Evolutionary conservation across 2,888 invertebrate genomes (phyloP).

Genomic region (Nemurella pictetii): DNA sequence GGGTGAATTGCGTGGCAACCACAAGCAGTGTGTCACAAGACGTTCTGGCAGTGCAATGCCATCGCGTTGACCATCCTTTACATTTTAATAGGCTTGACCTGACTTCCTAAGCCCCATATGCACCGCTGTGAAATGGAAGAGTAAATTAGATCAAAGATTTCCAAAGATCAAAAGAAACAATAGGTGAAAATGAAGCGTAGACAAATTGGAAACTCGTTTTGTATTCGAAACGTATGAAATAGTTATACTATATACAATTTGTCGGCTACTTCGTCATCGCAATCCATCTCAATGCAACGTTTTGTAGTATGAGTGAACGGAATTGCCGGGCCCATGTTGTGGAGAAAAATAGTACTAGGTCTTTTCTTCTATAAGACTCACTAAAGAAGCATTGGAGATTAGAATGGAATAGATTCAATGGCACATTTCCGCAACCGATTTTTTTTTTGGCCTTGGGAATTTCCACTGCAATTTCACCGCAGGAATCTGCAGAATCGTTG

Average conservation of each 20-base stretch:
- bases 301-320: neutral
- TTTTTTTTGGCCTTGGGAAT: too few relatives aligned
- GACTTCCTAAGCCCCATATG: conserved; percentile 25
- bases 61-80: neutral
- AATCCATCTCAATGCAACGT: neutral
- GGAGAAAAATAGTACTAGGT: neutral
- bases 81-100: conserved; percentile 23
- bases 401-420: neutral
- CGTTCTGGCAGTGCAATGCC: neutral
- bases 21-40: conserved; percentile 5
- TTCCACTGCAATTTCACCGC: too few relatives aligned
- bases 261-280: conserved; percentile 22
- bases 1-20: conserved; percentile 12
- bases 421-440: neutral
- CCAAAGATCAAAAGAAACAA: conserved; percentile 29
- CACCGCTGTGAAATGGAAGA: conserved; percentile 22
- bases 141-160: conserved; percentile 24
- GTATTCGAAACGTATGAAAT: conserved; percentile 3
- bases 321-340: neutral
- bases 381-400: neutral
- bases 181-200: conserved; percentile 8
- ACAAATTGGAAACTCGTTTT: conserved; percentile 21
- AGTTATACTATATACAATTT: conserved; percentile 25
- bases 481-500: too few relatives aligned
- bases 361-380: neutral